Percentiles rank a stretch among this genome's conserved stretches.
Conservation (phyloP, 2,797 vertebrate species). For the Xiphorhynchus erythropygius region DNA sequence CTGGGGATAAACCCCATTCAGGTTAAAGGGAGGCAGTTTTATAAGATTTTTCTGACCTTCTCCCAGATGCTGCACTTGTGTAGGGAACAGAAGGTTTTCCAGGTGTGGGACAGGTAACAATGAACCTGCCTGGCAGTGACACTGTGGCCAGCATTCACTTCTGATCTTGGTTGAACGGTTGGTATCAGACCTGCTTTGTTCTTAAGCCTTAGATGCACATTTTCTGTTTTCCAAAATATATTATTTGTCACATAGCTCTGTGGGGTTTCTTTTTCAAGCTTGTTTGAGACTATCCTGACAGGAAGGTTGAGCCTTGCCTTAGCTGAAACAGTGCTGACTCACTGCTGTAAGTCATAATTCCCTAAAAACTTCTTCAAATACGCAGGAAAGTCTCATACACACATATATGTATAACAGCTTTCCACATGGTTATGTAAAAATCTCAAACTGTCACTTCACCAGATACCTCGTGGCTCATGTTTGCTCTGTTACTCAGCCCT, state of each 20-base stretch:
- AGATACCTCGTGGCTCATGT: not conserved
- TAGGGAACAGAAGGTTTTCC: not conserved
- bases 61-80: not conserved
- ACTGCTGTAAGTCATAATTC: not conserved
- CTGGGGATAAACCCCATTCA: not conserved
- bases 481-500: not conserved
- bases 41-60: not conserved
- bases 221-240: not conserved
- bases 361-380: not conserved
- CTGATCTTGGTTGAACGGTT: not conserved
- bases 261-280: not conserved
- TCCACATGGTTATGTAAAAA: not conserved
- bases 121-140: not conserved
- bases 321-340: not conserved
- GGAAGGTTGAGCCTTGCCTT: not conserved
- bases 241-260: not conserved
- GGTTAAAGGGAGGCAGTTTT: not conserved
- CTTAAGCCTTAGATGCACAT: not conserved
- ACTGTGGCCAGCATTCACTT: rapidly evolving
- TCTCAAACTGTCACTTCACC: not conserved
- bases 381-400: not conserved
- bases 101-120: not conserved
- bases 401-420: not conserved
- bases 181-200: not conserved
- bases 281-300: not conserved